Evolutionary conservation across 2,797 vertebrate genomes (phyloP), one percentile per base, ranked within the genome.

Genomic region (Mormyrops attenuatus): DNA sequence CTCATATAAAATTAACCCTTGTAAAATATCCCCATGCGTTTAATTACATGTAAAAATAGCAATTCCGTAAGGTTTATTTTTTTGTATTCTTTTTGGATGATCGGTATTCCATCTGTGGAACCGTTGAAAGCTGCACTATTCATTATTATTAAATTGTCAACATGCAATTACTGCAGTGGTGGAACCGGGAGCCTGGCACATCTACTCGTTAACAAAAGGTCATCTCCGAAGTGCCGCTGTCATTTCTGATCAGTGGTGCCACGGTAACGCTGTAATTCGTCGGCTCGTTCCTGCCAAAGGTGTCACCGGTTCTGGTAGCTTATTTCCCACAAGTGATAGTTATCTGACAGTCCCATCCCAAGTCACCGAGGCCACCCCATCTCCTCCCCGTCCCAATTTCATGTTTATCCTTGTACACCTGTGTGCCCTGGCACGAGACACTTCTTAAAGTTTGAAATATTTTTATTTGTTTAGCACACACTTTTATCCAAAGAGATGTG

Each of bases 1-100:
- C 49, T 85, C 84, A 50, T 85, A 85, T 85, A 34, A 87, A 87
- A 87, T 41, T 87, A 87, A 87, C 86, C 53, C 86, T 57, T 60
- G 52, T 55, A 53, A 85, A 60, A 60, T 53, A 55, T 52, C 85
- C 52, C 49, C 22, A 44, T 17, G 55, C 47, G n/a, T 60, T 66
- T 85, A 85, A 85, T 85, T 53, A 26, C n/a, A 85, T 85, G 49
- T 52, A 85, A 50, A 85, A 50, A 85, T 85, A 50, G 26, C 9
- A 50, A 34, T 86, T 86, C 15, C 2, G 30, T 22, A 34, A 8
- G 22, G 22, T 53, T 50, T 86, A 30, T 52, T 60, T 87, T 60
- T 88, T 34, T 41, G 3, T 57, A 53, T 57, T 38, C 30, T 57
- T 60, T 57, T 50, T 30, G 47, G 49, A 53, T 34, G 49, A 88